A percentile compares a stretch with the other conserved stretches of the same genome.
Evolutionary conservation across 2,797 vertebrate species (phyloP).

Genomic region (Catamblyrhynchus diadema): DNA sequence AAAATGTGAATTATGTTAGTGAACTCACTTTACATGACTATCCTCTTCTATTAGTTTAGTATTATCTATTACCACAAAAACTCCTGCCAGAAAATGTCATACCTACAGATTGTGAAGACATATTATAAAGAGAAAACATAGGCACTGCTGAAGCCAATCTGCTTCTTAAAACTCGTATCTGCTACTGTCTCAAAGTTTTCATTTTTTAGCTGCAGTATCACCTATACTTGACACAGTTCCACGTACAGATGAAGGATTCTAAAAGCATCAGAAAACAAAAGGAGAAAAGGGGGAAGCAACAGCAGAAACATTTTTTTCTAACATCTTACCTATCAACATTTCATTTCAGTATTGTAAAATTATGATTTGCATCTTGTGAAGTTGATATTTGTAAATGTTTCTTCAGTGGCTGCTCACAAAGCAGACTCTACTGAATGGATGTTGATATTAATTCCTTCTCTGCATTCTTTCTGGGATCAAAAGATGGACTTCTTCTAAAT

Average conservation of each 20-base stretch:
- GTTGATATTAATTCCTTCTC: background rate
- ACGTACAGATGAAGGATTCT: background rate
- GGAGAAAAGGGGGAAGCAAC: background rate
- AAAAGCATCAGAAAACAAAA: background rate
- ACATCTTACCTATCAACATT: background rate
- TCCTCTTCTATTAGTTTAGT: background rate
- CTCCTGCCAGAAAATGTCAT: background rate
- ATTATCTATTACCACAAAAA: conserved; percentile 9
- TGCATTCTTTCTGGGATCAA: conserved; percentile 22
- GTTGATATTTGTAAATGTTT: background rate
- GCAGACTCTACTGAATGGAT: background rate
- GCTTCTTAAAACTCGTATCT: background rate
- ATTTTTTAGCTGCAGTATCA: background rate
- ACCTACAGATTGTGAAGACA: background rate
- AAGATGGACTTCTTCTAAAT: conserved; percentile 36
- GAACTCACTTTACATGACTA: background rate
- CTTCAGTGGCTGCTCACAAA: background rate
- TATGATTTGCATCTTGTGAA: background rate
- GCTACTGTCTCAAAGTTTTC: background rate
- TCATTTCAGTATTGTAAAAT: background rate
- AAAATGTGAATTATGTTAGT: background rate
- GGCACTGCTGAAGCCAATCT: background rate
- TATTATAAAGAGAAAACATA: background rate
- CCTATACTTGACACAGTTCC: background rate
- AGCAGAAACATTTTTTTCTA: background rate